Evolutionary conservation across 2,113 vertebrate species (phyloP), one percentile per base, ranked within the genome.

Genomic region (Hippopotamus amphibius): DNA sequence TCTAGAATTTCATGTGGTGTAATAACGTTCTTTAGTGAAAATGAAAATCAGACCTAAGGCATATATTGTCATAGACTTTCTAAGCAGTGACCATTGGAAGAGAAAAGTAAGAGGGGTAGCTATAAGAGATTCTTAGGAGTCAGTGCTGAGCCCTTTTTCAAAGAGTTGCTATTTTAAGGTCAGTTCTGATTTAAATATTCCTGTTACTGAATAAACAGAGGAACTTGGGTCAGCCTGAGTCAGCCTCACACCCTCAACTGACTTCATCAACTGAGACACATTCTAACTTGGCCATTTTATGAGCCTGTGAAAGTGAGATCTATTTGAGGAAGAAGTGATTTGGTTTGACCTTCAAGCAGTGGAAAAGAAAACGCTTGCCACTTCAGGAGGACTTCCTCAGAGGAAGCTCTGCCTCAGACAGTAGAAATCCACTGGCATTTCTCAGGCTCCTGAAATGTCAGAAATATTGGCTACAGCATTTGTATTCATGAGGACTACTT

Each of bases 211-310:
- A 98, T 97, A 98, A 97, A 96, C 97, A 98, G 97, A 96, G 97
- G 90, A 98, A 98, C 97, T 85, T 94, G 96, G 96, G 98, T 98
- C 98, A 97, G 95, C 98, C 97, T 98, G 98, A 98, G 95, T 98
- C 98, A 98, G 93, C 88, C 84, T 97, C 92, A 95, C 97, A 93
- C 95, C 97, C 28, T 1, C n/a, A 97, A 91, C 96, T 98, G 97
- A 97, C 97, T 98, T 98, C 97, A 98, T 98, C 98, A 98, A 98
- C 97, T 77, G 94, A 98, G 90, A 97, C 82, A 86, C 89, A 96
- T 93, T 97, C 96, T 98, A 98, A 97, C 97, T 96, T 85, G 55
- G 55, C 89, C 96, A 97, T 98, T 98, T 98, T 97, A 97, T 90
- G 97, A 97, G 74, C 21, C 95, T 93, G 46, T 91, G 88, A 88